A percentile compares a stretch with the other conserved stretches of the same genome.
phyloP scores from a whole-genome alignment of 2,888 invertebrate species.

The Agriotes lineatus region DNA sequence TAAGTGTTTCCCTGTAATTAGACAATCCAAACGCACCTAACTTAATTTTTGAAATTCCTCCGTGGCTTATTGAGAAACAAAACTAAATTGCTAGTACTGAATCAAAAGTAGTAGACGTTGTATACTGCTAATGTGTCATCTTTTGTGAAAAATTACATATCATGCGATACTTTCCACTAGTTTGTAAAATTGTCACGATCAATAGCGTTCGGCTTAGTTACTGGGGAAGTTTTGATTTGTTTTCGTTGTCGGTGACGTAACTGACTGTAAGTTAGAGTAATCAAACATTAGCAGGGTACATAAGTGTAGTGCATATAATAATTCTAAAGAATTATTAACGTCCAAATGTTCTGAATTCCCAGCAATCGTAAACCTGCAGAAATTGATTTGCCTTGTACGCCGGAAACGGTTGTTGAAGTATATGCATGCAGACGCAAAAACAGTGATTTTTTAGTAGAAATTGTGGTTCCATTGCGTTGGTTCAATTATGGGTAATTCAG shows the following conservation, averaged over 20 bases:
- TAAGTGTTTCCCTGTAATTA: constrained; percentile 40
- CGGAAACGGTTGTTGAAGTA: not conserved
- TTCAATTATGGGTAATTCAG: constrained; percentile 53
- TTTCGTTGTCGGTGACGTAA: not conserved
- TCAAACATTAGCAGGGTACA: constrained; percentile 62
- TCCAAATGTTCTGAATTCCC: constrained; percentile 58
- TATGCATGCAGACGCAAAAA: not conserved
- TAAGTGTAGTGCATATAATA: constrained; percentile 55
- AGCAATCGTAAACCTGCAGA: not conserved
- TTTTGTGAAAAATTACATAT: constrained; percentile 35
- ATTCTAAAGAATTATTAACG: constrained; percentile 53
- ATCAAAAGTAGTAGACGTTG: constrained; percentile 15
- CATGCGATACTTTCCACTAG: constrained; percentile 33
- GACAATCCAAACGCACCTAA: constrained; percentile 38
- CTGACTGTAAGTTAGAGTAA: constrained; percentile 32
- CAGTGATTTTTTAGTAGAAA: not conserved
- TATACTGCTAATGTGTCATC: constrained; percentile 40
- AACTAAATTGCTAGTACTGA: constrained; percentile 4
- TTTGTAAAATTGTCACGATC: not conserved
- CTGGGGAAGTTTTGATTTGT: not conserved
- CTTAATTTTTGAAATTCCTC: constrained; percentile 3
- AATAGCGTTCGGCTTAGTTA: not conserved
- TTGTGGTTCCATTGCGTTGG: constrained; percentile 1
- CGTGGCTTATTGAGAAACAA: constrained; percentile 28
- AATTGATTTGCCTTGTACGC: not conserved